Percentiles rank a stretch among this genome's conserved stretches.
Conservation (phyloP, 2,888 invertebrate species). For the Caenorhabditis sulstoni region DNA sequence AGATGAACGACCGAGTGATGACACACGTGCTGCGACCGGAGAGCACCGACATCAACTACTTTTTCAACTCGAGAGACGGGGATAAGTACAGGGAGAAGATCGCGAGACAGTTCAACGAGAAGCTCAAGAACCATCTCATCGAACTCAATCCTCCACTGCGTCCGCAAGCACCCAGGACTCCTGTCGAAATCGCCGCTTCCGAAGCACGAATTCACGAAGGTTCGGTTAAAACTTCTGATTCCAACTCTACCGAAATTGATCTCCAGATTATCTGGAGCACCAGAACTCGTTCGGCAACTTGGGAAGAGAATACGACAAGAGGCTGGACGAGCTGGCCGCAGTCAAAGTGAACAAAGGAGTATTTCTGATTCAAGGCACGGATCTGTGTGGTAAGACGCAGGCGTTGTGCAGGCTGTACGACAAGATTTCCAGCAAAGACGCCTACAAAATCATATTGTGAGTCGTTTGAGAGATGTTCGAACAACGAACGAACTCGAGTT, state of each 20-base stretch:
- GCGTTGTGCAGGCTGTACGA: slow-evolving; percentile 60
- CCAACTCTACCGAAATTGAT: not conserved
- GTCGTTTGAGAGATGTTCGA: not conserved
- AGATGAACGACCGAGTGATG: slow-evolving; percentile 59
- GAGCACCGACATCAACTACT: slow-evolving; percentile 60
- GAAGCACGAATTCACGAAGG: slow-evolving; percentile 56
- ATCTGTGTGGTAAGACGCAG: slow-evolving; percentile 64
- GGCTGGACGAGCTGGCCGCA: slow-evolving; percentile 43
- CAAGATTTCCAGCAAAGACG: slow-evolving; percentile 54
- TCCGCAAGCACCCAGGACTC: slow-evolving; percentile 43
- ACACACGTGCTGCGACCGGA: slow-evolving; percentile 62
- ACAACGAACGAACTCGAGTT: not conserved
- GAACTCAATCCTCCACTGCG: slow-evolving; percentile 40
- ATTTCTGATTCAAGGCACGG: slow-evolving; percentile 61
- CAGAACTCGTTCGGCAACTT: slow-evolving; percentile 41
- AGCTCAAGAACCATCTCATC: slow-evolving; percentile 56
- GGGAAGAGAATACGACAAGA: slow-evolving; percentile 44
- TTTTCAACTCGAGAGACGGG: slow-evolving; percentile 60
- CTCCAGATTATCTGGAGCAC: slow-evolving; percentile 38
- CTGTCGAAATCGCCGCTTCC: slow-evolving; percentile 38
- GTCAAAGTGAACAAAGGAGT: slow-evolving; percentile 50
- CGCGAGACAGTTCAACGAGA: slow-evolving; percentile 62
- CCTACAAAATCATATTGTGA: slow-evolving; percentile 63
- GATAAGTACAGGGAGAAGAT: slow-evolving; percentile 68
- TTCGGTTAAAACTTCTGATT: slow-evolving; percentile 8